Base-by-base conservation (phyloP, 2,113 vertebrate genomes). In the Ascaphus truei region DNA sequence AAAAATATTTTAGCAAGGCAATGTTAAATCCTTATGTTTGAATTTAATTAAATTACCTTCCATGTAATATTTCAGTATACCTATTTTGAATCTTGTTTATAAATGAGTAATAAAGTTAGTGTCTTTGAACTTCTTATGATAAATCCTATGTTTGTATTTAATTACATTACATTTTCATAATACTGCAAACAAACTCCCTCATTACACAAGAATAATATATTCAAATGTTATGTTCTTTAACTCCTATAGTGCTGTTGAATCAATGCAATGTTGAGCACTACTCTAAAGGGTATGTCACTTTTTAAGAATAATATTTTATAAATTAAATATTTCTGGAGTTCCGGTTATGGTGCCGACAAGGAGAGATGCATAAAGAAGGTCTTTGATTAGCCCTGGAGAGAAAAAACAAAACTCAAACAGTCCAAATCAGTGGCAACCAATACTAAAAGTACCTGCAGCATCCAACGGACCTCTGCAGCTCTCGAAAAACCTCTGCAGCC, bases 31-130 rank as follows among this genome's bases (percentile, higher is more conserved):
- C 48, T 41, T 53, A 9, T 65, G 48, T 65, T 65, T 65, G 34
- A 33, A 39, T 65, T 53, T 65, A 65, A 65, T 65, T 65, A 41
- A 65, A 41, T 39, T 39, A 37, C 47, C 53, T 53, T 6, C 25
- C 3, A 31, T 39, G 31, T 13, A 33, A 65, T 50, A 53, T 13
- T 65, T 52, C 33, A 22, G 48, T 4, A 16, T 53, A 39, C 34
- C 39, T 65, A 30, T 37, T 39, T 20, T 25, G 51, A 26, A 26
- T 53, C 25, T 30, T 64, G 47, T 64, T 51, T 51, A 25, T 63
- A 63, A 63, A 63, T 33, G 25, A 34, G 27, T 50, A 50, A 50
- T 63, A 45, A 63, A 50, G 48, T 45, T 13, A 23, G 45, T 51
- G 20, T 31, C n/a, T n/a, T 31, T 51, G 22, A 51, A 37, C 31